Percentiles rank a stretch among this genome's conserved stretches.
phyloP scores from a whole-genome alignment of 2,797 vertebrate species.

The Brotula barbata region DNA sequence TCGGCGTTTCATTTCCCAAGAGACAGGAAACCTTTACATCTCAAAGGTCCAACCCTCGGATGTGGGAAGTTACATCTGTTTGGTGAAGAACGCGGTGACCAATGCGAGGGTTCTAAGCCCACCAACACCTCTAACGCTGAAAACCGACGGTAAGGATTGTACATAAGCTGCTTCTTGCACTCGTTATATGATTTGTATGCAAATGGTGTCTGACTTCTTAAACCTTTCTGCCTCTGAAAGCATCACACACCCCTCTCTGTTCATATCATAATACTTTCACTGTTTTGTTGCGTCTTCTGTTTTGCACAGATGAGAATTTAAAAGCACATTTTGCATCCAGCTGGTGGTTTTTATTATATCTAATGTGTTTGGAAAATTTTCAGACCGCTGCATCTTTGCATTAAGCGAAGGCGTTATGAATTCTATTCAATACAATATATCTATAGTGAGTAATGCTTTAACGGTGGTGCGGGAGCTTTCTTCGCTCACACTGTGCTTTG shows the following conservation, averaged over 20 bases:
- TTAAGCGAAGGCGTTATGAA: constrained; percentile 48
- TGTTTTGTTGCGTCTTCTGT: constrained; percentile 6
- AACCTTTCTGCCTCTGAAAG: background rate
- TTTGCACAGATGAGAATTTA: constrained; percentile 32
- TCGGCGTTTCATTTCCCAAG: constrained; percentile 96
- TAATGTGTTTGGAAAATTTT: constrained; percentile 17
- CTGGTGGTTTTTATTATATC: constrained; percentile 17
- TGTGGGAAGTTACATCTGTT: constrained; percentile 96
- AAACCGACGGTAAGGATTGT: constrained; percentile 87
- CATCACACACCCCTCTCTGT: constrained; percentile 3
- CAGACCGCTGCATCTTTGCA: constrained; percentile 26
- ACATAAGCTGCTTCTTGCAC: constrained; percentile 12
- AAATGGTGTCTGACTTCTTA: constrained; percentile 20
- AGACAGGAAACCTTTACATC: constrained; percentile 96
- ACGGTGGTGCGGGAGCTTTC: constrained; percentile 70
- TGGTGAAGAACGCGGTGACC: constrained; percentile 93
- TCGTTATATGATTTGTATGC: constrained; percentile 17
- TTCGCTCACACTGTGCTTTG: constrained; percentile 63
- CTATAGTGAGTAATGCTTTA: constrained; percentile 70
- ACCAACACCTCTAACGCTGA: constrained; percentile 92
- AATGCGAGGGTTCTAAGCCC: constrained; percentile 92
- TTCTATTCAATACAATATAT: constrained; percentile 59
- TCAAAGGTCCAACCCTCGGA: constrained; percentile 96
- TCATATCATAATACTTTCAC: constrained; percentile 11
- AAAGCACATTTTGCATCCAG: constrained; percentile 40